Conservation (phyloP, 2,797 vertebrate species). For the Acanthurus lineatus region DNA sequence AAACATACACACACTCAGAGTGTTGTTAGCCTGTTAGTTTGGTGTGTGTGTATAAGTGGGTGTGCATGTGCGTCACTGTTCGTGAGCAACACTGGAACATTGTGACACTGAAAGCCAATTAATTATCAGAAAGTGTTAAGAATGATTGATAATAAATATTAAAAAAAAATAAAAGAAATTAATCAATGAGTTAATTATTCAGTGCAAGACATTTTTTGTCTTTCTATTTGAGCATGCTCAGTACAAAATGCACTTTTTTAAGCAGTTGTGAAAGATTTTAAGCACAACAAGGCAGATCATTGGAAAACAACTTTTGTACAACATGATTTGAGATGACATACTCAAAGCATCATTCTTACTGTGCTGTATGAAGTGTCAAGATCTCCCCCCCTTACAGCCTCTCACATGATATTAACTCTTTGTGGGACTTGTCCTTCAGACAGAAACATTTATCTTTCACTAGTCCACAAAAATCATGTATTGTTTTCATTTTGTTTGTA, state of each 20-base stretch:
- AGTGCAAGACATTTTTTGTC: background rate
- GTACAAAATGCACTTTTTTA: background rate
- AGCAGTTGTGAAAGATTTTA: background rate
- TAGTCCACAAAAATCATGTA: no score
- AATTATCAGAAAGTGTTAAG: no score
- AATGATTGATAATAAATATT: background rate
- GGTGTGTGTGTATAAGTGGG: background rate
- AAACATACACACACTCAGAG: slow-evolving; percentile 28
- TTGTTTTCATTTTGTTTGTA: no score
- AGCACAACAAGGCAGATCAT: background rate
- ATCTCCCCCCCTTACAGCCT: background rate
- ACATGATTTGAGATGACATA: background rate
- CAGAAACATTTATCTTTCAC: no score
- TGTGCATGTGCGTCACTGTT: slow-evolving; percentile 47
- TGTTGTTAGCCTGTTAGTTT: slow-evolving; percentile 27
- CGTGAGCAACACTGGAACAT: slow-evolving; percentile 56
- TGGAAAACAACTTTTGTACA: background rate
- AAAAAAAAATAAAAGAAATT: background rate
- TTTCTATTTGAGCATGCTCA: background rate
- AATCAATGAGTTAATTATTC: background rate
- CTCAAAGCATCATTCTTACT: background rate
- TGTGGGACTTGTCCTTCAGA: no score
- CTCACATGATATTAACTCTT: no score
- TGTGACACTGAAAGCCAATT: background rate
- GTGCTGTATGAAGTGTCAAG: background rate